Conservation (phyloP, 2,797 vertebrate genomes). For the Sylvilagus floridanus region DNA sequence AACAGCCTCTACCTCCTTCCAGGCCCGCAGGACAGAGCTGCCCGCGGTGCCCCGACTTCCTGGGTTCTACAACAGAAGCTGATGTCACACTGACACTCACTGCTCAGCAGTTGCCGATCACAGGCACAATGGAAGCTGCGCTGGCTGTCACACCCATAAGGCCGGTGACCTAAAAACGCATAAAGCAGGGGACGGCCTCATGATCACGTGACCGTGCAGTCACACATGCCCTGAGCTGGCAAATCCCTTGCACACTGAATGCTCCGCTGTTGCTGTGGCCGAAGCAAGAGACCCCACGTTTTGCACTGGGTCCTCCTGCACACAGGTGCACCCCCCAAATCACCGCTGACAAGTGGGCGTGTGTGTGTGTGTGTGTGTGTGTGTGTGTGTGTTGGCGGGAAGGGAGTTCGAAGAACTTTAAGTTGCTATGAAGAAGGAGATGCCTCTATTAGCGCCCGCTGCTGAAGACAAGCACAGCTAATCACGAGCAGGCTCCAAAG, state of each 20-base stretch:
- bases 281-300: background rate
- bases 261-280: background rate
- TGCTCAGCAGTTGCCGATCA: background rate
- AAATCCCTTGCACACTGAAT: accelerated
- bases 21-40: accelerated
- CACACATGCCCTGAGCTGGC: accelerated
- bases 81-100: no score
- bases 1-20: background rate
- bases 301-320: background rate
- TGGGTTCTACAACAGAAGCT: background rate
- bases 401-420: background rate
- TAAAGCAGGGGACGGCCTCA: no score
- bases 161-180: background rate
- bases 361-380: accelerated
- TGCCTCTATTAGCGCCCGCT: conserved; percentile 77
- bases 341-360: accelerated
- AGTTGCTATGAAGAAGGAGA: conserved; percentile 68
- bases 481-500: conserved; percentile 84
- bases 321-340: background rate
- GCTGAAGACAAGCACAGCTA: conserved; percentile 83
- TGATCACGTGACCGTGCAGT: accelerated
- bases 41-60: accelerated
- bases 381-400: background rate
- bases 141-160: background rate
- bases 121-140: background rate